These are phyloP conservation scores for Apogon hyalosoma DNA, from an alignment of 2,797 vertebrate genomes.

Conservation along the genomic window DNA sequence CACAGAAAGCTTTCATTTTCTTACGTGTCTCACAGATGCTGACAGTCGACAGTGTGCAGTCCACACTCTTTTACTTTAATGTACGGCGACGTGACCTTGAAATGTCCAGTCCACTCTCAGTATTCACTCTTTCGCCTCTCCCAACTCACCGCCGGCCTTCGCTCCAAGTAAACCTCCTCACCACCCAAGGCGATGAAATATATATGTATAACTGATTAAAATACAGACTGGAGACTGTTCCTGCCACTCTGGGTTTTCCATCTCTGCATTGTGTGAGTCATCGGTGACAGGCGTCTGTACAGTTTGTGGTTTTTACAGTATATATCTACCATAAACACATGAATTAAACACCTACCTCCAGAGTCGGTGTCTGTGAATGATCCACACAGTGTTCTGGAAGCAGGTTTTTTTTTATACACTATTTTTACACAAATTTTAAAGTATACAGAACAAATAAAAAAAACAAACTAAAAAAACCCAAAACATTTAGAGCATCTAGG, in stretches of 20 bases:
- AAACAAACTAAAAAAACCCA: too few species aligned
- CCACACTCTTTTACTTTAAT: conserved; percentile 1
- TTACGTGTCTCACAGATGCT: conserved; percentile 1
- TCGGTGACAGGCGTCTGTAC: too few species aligned
- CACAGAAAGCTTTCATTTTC: conserved; percentile 20
- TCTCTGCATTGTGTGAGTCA: too few species aligned
- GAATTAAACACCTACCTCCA: too few species aligned
- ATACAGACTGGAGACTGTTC: neutral
- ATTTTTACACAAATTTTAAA: too few species aligned
- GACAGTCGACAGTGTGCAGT: neutral
- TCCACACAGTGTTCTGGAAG: too few species aligned
- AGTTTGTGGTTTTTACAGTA: too few species aligned
- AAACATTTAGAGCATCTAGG: too few species aligned
- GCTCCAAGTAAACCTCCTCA: neutral
- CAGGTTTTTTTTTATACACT: too few species aligned
- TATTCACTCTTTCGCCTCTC: conserved; percentile 28
- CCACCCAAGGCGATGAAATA: conserved; percentile 2
- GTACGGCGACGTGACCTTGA: conserved; percentile 36
- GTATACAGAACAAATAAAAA: too few species aligned
- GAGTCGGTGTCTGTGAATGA: too few species aligned
- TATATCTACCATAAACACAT: too few species aligned
- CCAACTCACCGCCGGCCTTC: conserved; percentile 12
- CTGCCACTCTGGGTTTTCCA: neutral
- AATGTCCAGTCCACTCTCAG: conserved; percentile 17
- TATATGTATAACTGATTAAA: neutral